A percentile compares a stretch with the other conserved stretches of the same genome.
phyloP scores from a whole-genome alignment of 2,797 vertebrate genomes.

The Chloroceryle amazona region DNA sequence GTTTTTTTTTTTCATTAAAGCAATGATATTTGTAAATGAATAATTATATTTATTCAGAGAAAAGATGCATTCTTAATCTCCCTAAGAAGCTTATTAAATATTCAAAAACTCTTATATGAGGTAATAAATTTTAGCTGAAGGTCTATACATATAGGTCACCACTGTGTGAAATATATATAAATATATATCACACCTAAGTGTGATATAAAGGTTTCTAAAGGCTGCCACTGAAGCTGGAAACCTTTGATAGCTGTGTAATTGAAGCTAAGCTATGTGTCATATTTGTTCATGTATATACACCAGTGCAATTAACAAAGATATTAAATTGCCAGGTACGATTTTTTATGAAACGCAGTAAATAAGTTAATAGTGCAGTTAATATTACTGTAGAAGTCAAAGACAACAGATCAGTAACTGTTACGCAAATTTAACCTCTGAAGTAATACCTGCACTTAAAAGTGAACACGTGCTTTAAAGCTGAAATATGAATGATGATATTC shows the following conservation, averaged over 20 bases:
- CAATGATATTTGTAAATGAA: not conserved
- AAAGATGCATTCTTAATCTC: not conserved
- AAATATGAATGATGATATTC: not conserved
- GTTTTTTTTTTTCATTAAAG: not conserved
- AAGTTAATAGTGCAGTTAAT: not conserved
- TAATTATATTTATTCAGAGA: not conserved
- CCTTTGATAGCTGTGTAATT: not conserved
- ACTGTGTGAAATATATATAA: not conserved
- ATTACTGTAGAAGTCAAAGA: not conserved
- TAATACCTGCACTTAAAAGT: not conserved
- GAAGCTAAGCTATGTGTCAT: not conserved
- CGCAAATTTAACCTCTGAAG: not conserved
- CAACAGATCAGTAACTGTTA: not conserved
- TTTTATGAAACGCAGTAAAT: constrained; percentile 6
- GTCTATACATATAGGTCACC: not conserved
- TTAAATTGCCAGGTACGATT: not conserved
- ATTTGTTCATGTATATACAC: not conserved
- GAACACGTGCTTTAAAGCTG: not conserved
- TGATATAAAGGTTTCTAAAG: constrained; percentile 32
- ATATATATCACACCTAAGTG: not conserved
- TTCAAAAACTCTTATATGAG: not conserved
- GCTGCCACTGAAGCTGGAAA: not conserved
- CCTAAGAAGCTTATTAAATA: not conserved
- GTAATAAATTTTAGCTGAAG: constrained; percentile 8
- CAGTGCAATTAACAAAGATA: not conserved